Base-by-base conservation (phyloP, 1,140 invertebrate genomes). In the Sinonovacula constricta region DNA sequence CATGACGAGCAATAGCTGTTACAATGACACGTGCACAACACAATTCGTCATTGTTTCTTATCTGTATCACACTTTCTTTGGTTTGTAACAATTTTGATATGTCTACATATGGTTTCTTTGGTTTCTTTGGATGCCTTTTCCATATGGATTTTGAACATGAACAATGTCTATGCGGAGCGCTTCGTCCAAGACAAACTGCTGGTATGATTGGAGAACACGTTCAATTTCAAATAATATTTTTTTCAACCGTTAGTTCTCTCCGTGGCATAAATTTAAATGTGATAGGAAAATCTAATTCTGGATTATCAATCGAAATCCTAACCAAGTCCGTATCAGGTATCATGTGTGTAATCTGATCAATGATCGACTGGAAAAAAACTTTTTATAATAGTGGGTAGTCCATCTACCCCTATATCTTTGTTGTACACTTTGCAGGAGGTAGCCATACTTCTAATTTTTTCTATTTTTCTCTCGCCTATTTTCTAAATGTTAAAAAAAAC, bases 121-220 rank as follows among this genome's bases (percentile, higher is more conserved):
- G 22, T 14, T 63, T 33, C 39, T n/a, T n/a, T n/a, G n/a, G n/a
- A n/a, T n/a, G n/a, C 63, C 45, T 12, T 51, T 51, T 53, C 63
- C 63, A 53, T 66, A 7, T 1, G 45, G n/a, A n/a, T n/a, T n/a
- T n/a, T n/a, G 39, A 24, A 66, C 63, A 30, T 51, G 63, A 18
- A 51, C 45, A 51, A 66, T 51, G 15, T 53, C 63, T 3, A 66
- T 30, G 36, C 24, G 12, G 14, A 66, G 31, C 1, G 63, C 14
- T 63, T 63, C 60, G 49, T 63, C 33, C 1, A 39, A n/a, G n/a
- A n/a, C 60, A 63, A 63, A 63, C 33, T 66, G 39, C 63, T 66
- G 0, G 24, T 66, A 51, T n/a, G n/a, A n/a, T n/a, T n/a, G n/a
- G n/a, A n/a, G n/a, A n/a, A n/a, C n/a, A n/a, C n/a, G n/a, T n/a